A percentile compares a stretch with the other conserved stretches of the same genome.
phyloP scores from a whole-genome alignment of 2,797 vertebrate genomes.

The Pipistrellus pipistrellus region DNA sequence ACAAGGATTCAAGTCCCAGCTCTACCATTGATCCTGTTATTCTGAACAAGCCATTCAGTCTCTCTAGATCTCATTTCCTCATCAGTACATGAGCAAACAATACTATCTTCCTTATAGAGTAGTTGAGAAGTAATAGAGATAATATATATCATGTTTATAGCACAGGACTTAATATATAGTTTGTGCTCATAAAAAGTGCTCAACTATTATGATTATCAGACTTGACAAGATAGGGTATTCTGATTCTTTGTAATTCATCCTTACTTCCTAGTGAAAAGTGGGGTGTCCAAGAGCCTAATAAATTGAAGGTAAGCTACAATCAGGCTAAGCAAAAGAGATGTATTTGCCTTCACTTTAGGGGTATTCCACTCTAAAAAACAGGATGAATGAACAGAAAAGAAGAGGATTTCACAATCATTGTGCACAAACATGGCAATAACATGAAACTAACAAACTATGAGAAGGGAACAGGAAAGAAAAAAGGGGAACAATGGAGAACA shows the following conservation, averaged over 20 bases:
- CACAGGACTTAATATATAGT: neutral
- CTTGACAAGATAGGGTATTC: neutral
- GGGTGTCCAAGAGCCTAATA: neutral
- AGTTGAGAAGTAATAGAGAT: neutral
- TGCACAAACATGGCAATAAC: neutral
- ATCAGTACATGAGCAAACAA: neutral
- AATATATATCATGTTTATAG: neutral
- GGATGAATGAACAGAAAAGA: neutral
- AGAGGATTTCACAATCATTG: neutral
- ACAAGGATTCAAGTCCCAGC: conserved; percentile 5
- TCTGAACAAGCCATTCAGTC: neutral
- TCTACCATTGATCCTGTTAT: neutral
- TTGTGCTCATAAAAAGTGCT: conserved; percentile 8
- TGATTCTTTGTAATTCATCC: neutral
- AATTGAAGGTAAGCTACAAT: conserved; percentile 27
- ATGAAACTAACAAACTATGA: neutral
- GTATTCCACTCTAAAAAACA: neutral
- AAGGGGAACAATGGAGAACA: neutral
- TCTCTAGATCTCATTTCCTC: conserved; percentile 17
- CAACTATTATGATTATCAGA: neutral
- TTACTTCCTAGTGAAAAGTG: neutral
- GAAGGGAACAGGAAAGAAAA: neutral
- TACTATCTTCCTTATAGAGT: neutral
- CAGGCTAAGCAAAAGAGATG: neutral
- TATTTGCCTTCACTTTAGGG: neutral